phyloP scores from a whole-genome alignment of 2,888 invertebrate species.

The Melieria picta region DNA sequence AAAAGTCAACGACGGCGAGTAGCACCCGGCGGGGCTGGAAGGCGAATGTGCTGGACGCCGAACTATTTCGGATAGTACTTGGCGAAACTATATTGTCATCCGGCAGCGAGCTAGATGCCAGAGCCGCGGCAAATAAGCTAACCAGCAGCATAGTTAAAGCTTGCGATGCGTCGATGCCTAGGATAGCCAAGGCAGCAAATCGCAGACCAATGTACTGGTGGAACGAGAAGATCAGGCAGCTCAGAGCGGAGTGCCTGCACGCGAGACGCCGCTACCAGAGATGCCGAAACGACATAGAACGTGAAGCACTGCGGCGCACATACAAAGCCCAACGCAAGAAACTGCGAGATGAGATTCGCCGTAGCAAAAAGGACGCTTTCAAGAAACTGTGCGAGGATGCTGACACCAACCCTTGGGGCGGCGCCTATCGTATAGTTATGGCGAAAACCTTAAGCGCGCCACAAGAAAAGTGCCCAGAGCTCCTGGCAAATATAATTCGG shows the following conservation, averaged over 20 bases:
- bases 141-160: background rate
- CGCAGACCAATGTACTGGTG: constrained; percentile 1
- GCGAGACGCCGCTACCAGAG: background rate
- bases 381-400: background rate
- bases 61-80: background rate
- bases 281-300: background rate
- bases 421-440: constrained; percentile 1
- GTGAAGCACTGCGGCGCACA: background rate
- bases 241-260: background rate
- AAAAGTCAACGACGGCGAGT: background rate
- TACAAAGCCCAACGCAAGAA: background rate
- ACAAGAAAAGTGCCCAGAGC: constrained; percentile 1
- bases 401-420: constrained; percentile 1
- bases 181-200: background rate
- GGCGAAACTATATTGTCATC: background rate
- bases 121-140: background rate
- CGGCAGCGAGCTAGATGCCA: background rate
- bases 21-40: background rate
- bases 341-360: background rate
- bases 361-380: background rate
- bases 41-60: no score
- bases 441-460: background rate
- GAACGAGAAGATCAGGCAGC: background rate
- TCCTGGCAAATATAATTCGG: background rate
- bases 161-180: constrained; percentile 11